A percentile compares a stretch with the other conserved stretches of the same genome.
phyloP scores from a whole-genome alignment of 2,888 invertebrate genomes.

The Mystacides longicornis region DNA sequence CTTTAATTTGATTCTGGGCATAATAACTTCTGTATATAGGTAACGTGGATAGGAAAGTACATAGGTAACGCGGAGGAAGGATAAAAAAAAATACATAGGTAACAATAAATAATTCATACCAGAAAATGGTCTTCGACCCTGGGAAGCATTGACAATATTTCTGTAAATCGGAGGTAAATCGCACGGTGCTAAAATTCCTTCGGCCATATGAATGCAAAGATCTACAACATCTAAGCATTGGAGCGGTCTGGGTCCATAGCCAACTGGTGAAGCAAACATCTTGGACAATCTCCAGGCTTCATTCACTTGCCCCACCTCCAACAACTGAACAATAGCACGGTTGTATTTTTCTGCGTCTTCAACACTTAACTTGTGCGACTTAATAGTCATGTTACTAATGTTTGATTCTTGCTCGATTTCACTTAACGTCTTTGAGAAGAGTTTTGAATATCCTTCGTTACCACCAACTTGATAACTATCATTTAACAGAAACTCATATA shows the following conservation, averaged over 20 bases:
- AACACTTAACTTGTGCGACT: slow-evolving; percentile 36
- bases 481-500: slow-evolving; percentile 19
- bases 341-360: slow-evolving; percentile 41
- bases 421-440: slow-evolving; percentile 36
- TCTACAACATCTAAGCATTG: slow-evolving; percentile 52
- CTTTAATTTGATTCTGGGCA: too few species aligned
- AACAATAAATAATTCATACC: slow-evolving; percentile 4
- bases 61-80: too few species aligned
- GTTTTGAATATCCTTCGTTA: not conserved
- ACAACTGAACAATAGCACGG: slow-evolving; percentile 44
- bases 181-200: slow-evolving; percentile 53
- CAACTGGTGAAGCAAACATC: slow-evolving; percentile 45
- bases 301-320: slow-evolving; percentile 51
- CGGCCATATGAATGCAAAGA: slow-evolving; percentile 56
- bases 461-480: slow-evolving; percentile 23
- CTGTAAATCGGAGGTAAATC: slow-evolving; percentile 27
- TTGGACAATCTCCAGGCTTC: slow-evolving; percentile 54
- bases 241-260: slow-evolving; percentile 36
- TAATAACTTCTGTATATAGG: too few species aligned
- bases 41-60: not conserved
- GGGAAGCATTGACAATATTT: slow-evolving; percentile 10
- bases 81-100: not conserved
- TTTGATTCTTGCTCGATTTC: slow-evolving; percentile 45
- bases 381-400: slow-evolving; percentile 29
- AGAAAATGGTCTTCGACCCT: slow-evolving; percentile 34